Evolutionary conservation across 2,113 vertebrate genomes (phyloP).

Genomic region (Hiodon alosoides): DNA sequence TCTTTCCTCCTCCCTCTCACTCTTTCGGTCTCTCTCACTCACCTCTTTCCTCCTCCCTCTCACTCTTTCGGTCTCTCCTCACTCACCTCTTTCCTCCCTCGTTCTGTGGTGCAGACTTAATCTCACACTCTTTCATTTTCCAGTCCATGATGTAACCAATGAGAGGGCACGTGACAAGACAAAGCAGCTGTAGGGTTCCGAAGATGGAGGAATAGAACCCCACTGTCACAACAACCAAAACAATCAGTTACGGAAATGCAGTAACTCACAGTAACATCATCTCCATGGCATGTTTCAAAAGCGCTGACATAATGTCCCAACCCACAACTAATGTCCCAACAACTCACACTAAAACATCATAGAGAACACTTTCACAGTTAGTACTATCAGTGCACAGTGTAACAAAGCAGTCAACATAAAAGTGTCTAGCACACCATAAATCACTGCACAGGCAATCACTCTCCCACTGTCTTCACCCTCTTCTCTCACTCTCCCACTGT

Average conservation of each 20-base stretch:
- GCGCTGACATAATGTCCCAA: not conserved
- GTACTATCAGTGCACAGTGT: not conserved
- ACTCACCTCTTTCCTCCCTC: constrained; percentile 32
- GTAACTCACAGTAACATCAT: not conserved
- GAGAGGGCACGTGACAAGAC: constrained; percentile 73
- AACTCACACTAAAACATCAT: not conserved
- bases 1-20: too few species aligned
- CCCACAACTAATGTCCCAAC: not conserved
- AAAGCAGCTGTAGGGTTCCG: constrained; percentile 73
- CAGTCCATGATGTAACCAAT: constrained; percentile 89
- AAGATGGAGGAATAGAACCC: constrained; percentile 74
- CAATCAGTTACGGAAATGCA: not conserved
- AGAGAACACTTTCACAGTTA: not conserved
- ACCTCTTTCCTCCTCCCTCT: too few species aligned
- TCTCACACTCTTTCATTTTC: constrained; percentile 58
- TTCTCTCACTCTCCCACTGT: constrained; percentile 5
- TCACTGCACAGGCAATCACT: too few species aligned
- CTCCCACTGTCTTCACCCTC: not conserved
- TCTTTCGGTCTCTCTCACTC: too few species aligned
- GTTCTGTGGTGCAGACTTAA: constrained; percentile 4
- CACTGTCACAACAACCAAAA: constrained; percentile 50
- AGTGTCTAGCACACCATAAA: too few species aligned
- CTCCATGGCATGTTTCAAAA: not conserved
- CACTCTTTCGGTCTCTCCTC: not conserved
- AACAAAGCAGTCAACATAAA: too few species aligned